Conservation (phyloP, 2,113 vertebrate genomes). For the Leuciscus idus region DNA sequence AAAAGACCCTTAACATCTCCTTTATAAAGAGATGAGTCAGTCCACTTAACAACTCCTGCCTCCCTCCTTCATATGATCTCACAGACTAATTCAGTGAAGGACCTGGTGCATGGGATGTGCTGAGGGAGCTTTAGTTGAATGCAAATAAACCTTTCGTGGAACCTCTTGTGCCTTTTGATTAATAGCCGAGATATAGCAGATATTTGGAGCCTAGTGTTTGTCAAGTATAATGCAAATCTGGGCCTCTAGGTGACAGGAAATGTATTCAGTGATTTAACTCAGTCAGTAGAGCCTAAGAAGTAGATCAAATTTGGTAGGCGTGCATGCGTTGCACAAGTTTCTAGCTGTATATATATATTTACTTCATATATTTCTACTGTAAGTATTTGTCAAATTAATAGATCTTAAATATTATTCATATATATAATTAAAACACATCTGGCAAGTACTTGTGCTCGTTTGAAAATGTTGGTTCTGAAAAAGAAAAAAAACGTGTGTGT, state of each 20-base stretch:
- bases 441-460: too few species aligned
- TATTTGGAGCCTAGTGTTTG: conserved; percentile 30
- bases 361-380: too few species aligned
- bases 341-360: not conserved
- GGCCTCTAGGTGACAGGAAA: not conserved
- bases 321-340: not conserved
- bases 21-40: conserved; percentile 57
- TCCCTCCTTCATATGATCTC: conserved; percentile 26
- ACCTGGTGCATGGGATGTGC: not conserved
- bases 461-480: too few species aligned
- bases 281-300: not conserved
- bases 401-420: too few species aligned
- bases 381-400: too few species aligned
- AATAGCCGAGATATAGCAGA: conserved; percentile 30
- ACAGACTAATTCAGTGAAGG: conserved; percentile 23
- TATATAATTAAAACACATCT: too few species aligned
- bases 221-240: conserved; percentile 35
- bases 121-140: conserved; percentile 21
- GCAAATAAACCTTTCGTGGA: conserved; percentile 33
- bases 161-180: conserved; percentile 34
- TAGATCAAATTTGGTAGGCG: not conserved
- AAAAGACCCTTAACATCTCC: conserved; percentile 56
- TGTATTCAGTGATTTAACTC: conserved; percentile 23
- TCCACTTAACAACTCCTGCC: conserved; percentile 62
- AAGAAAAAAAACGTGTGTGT: too few species aligned